Evolutionary conservation across 2,888 invertebrate genomes (phyloP).

Genomic region (Helobdella robusta): DNA sequence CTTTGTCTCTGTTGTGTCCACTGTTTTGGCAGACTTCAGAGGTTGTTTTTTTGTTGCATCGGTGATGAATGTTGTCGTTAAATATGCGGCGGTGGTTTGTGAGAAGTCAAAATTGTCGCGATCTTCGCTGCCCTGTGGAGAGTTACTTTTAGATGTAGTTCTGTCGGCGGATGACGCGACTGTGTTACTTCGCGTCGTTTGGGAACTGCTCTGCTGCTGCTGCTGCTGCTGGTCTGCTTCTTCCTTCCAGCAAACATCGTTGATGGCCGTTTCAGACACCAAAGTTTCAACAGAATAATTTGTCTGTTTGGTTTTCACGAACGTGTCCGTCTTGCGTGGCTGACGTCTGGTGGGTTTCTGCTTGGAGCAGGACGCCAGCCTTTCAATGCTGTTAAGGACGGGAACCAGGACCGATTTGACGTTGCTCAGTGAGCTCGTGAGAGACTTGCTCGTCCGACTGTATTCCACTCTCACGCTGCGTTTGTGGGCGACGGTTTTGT

Average conservation of each 20-base stretch:
- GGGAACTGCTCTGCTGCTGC: neutral
- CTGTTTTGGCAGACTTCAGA: neutral
- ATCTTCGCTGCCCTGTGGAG: neutral
- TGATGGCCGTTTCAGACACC: neutral
- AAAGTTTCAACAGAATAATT: slow-evolving; percentile 17
- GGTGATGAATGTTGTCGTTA: too few relatives aligned
- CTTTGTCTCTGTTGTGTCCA: neutral
- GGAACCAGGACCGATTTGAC: slow-evolving; percentile 23
- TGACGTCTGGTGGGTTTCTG: neutral
- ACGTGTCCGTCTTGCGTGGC: neutral
- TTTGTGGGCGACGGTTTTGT: neutral
- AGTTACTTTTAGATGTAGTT: neutral
- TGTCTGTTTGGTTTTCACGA: slow-evolving; percentile 2
- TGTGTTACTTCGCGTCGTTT: neutral
- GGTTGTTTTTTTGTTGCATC: neutral
- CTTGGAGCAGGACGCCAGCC: slow-evolving; percentile 21
- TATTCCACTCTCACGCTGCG: neutral
- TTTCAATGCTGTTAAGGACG: slow-evolving; percentile 16
- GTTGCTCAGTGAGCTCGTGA: slow-evolving; percentile 17
- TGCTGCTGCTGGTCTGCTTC: too few relatives aligned
- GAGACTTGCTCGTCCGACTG: slow-evolving; percentile 10
- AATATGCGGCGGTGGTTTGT: too few relatives aligned
- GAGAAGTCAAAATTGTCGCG: too few relatives aligned
- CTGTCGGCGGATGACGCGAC: neutral
- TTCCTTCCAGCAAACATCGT: neutral